Evolutionary conservation across 2,113 vertebrate species (phyloP), one percentile per base, ranked within the genome.

Genomic region (Sigmodon hispidus): DNA sequence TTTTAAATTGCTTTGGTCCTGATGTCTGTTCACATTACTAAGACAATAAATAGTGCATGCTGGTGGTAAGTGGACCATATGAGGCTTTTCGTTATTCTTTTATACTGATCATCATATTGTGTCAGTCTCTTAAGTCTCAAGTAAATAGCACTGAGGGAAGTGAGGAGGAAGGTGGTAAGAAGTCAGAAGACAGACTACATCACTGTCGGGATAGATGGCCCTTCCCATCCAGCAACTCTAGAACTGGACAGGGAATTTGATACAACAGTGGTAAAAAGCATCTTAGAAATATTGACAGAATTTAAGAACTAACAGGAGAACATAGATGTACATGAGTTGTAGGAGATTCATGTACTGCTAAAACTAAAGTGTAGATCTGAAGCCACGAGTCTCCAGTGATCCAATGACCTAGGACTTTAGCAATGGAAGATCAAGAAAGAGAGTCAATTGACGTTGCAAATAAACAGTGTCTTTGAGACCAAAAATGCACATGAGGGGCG

Each of bases 191-290:
- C 40, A 17, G 34, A 7, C 3, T 0, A 0, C 7, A 11, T 0
- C 4, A 4, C 17, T 9, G 3, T 11, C n/a, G 1, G 0, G 21
- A 19, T 12, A 17, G 8, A 17, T 2, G 22, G 50, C 13, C 40
- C 55, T n/a, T 61, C 17, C 12, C 15, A n/a, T 29, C 73, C 16
- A 4, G 59, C 13, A n/a, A 34, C 10, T 15, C 11, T 69, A 7
- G 22, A 34, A 31, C 7, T 1, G 7, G 48, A 29, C 52, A 52
- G 17, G 34, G 36, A 7, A 16, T 83, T 43, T 26, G 3, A 15
- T n/a, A 43, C n/a, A 31, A 31, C 29, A 52, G 29, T 1, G 22
- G n/a, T 22, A 43, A 96, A 73, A 13, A 12, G 29, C 15, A 57
- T 31, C 65, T 75, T 24, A 48, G 45, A 81, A 88, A 40, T 29